A percentile compares a stretch with the other conserved stretches of the same genome.
These are phyloP conservation scores for Bugula neritina DNA, from an alignment of 2,888 invertebrate genomes.

Conservation along the genomic window DNA sequence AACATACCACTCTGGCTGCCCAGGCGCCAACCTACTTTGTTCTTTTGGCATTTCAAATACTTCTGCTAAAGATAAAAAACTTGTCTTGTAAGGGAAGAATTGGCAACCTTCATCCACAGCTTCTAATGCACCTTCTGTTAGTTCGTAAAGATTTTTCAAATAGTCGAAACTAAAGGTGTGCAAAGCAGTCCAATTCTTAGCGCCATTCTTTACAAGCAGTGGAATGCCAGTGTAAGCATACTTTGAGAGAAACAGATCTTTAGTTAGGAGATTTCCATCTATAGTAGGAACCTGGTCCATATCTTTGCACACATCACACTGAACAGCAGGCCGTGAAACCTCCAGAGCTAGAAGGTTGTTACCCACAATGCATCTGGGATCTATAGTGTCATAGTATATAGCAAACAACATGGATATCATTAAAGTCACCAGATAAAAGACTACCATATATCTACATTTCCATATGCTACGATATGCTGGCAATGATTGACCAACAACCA, in stretches of 20 bases:
- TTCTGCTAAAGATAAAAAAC: slow-evolving; percentile 69
- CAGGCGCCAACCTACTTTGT: slow-evolving; percentile 61
- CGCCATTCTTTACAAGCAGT: slow-evolving; percentile 71
- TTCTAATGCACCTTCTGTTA: slow-evolving; percentile 62
- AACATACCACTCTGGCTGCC: slow-evolving; percentile 75
- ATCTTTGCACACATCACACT: slow-evolving; percentile 72
- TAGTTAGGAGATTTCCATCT: slow-evolving; percentile 59
- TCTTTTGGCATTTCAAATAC: slow-evolving; percentile 70
- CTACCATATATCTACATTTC: background rate
- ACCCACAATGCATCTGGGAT: slow-evolving; percentile 66
- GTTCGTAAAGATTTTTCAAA: slow-evolving; percentile 39
- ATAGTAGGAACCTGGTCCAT: slow-evolving; percentile 63
- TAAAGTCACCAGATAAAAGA: background rate
- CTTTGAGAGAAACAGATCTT: slow-evolving; percentile 39
- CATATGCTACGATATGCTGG: no score
- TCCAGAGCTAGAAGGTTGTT: slow-evolving; percentile 83
- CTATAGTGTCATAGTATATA: background rate
- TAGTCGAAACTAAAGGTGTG: slow-evolving; percentile 48
- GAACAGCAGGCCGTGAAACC: slow-evolving; percentile 73
- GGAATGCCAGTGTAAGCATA: slow-evolving; percentile 75
- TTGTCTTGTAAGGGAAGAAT: slow-evolving; percentile 77
- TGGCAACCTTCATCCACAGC: slow-evolving; percentile 75
- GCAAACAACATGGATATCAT: background rate
- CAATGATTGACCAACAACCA: no score
- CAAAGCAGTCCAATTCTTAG: slow-evolving; percentile 71